phyloP scores from a whole-genome alignment of 2,888 invertebrate genomes.

The Meteorus cinctellus region DNA sequence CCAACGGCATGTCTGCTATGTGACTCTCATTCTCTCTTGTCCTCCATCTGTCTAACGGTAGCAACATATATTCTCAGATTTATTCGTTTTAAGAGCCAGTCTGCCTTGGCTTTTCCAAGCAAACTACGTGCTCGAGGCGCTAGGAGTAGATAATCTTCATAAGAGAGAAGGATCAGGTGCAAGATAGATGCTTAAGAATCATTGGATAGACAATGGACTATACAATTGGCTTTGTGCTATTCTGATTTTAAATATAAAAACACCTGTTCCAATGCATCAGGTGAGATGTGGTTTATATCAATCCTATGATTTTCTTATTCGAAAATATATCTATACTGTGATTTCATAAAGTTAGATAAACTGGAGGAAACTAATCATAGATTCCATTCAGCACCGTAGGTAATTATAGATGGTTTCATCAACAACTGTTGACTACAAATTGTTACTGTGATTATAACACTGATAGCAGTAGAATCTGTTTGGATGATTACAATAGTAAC shows the following conservation, averaged over 20 bases:
- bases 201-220: background rate
- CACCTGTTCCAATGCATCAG: no score
- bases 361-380: no score
- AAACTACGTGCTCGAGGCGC: conserved; percentile 11
- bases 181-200: conserved; percentile 4
- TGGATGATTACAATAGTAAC: no score
- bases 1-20: conserved; percentile 62
- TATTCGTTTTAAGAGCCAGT: conserved; percentile 47
- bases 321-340: no score
- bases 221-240: background rate
- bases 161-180: conserved; percentile 14
- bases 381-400: no score
- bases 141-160: conserved; percentile 11
- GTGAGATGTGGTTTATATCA: no score
- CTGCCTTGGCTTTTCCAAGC: conserved; percentile 1
- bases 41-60: conserved; percentile 37
- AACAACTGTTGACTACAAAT: no score
- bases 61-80: conserved; percentile 59
- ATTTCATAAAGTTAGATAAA: no score
- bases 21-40: conserved; percentile 47
- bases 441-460: no score
- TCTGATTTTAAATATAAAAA: background rate
- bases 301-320: no score
- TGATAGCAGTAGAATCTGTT: no score
- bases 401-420: no score